These are phyloP conservation scores for Paralvinella palmiformis DNA, from an alignment of 1,140 invertebrate genomes.

Conservation along the genomic window DNA sequence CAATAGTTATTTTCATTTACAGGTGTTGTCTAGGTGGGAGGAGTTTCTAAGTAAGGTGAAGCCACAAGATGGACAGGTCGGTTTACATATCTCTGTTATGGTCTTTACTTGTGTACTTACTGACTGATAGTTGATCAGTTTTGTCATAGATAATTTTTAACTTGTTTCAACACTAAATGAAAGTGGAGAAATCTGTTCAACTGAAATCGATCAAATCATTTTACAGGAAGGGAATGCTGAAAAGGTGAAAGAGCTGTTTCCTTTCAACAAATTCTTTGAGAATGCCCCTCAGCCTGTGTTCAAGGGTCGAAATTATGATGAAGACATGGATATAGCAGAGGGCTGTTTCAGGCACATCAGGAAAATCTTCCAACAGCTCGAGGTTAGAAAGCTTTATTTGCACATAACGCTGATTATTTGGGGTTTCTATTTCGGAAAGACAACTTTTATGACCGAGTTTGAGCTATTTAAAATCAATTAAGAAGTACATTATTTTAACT, in stretches of 20 bases:
- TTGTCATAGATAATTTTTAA: not conserved
- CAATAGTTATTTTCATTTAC: constrained; percentile 33
- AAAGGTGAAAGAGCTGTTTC: constrained; percentile 68
- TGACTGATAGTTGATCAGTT: not conserved
- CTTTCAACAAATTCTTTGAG: constrained; percentile 58
- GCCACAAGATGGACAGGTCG: constrained; percentile 40
- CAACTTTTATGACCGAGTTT: too few species aligned
- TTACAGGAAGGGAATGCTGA: constrained; percentile 31
- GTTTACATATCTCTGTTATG: not conserved
- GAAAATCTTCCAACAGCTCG: constrained; percentile 92
- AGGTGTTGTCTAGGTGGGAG: constrained; percentile 85
- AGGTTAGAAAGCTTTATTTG: too few species aligned
- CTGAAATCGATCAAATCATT: not conserved
- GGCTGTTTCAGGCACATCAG: constrained; percentile 94
- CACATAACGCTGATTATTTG: too few species aligned
- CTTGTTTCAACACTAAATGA: not conserved
- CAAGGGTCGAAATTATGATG: constrained; percentile 68
- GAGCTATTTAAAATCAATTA: too few species aligned
- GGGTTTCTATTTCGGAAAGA: too few species aligned
- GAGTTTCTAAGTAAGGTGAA: constrained; percentile 68
- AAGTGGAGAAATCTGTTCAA: not conserved
- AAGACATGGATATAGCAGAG: constrained; percentile 84
- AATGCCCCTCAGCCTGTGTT: constrained; percentile 92
- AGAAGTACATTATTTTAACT: too few species aligned
- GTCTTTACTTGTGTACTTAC: not conserved